These are phyloP conservation scores for Epinephelus moara DNA, from an alignment of 2,113 vertebrate species.

Conservation along the genomic window DNA sequence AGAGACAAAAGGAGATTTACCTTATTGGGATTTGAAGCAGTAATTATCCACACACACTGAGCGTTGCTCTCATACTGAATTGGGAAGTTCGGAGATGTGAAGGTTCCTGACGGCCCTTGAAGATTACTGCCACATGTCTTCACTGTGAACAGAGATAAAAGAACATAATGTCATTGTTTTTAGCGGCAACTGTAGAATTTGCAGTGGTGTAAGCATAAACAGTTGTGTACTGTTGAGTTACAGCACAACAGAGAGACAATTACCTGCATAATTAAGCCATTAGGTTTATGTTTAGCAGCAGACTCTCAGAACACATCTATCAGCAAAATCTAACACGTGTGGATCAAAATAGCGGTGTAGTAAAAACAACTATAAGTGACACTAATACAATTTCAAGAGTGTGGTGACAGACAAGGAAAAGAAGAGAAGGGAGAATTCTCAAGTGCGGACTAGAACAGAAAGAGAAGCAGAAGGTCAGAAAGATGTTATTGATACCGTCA, in stretches of 20 bases:
- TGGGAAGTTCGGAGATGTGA: conserved; percentile 87
- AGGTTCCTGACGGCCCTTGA: conserved; percentile 86
- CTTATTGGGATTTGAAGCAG: conserved; percentile 87
- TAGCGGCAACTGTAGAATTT: conserved; percentile 1
- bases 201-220: conserved; percentile 24
- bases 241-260: conserved; percentile 35
- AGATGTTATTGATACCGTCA: conserved; percentile 78
- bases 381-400: conserved; percentile 13
- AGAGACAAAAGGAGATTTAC: conserved; percentile 58
- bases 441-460: conserved; percentile 39
- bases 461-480: conserved; percentile 62
- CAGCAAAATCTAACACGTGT: conserved; percentile 5
- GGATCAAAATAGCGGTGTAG: conserved; percentile 20
- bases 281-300: conserved; percentile 15
- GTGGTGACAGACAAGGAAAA: conserved; percentile 9
- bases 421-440: conserved; percentile 11
- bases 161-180: conserved; percentile 27
- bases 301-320: conserved; percentile 14
- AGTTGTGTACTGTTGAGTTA: conserved; percentile 12
- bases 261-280: conserved; percentile 51
- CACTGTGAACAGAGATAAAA: conserved; percentile 72
- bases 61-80: conserved; percentile 89
- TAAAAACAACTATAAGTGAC: conserved; percentile 55
- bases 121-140: conserved; percentile 89
- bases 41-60: conserved; percentile 89